These are phyloP conservation scores for Phalacrocorax pelagicus DNA, from an alignment of 2,113 vertebrate species.

Conservation along the genomic window DNA sequence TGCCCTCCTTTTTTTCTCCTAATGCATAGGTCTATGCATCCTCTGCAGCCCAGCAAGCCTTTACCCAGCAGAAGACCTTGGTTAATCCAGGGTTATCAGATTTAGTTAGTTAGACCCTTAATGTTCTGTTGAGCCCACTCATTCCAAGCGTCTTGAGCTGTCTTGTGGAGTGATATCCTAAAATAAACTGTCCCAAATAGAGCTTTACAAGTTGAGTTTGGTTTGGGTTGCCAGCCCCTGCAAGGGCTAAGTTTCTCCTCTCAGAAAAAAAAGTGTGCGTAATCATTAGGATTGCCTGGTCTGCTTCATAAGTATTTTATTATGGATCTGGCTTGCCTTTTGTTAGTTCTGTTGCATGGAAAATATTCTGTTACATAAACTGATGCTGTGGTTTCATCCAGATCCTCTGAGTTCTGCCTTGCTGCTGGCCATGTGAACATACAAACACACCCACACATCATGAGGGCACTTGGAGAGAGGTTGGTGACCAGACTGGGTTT, in stretches of 20 bases:
- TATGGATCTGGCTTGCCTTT: conserved; percentile 37
- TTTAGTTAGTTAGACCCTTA: conserved; percentile 43
- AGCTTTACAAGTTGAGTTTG: neutral
- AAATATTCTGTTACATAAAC: conserved; percentile 46
- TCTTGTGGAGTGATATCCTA: neutral
- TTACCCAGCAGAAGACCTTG: conserved; percentile 2
- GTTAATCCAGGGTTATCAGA: conserved; percentile 55
- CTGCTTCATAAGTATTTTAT: conserved; percentile 53
- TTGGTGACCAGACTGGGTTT: neutral
- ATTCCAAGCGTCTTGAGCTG: conserved; percentile 40
- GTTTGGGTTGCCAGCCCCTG: neutral
- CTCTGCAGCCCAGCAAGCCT: neutral
- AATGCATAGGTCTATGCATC: neutral
- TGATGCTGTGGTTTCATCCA: neutral
- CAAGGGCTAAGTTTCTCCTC: neutral
- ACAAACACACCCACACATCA: neutral
- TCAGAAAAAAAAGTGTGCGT: conserved; percentile 23
- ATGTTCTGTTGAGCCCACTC: conserved; percentile 32
- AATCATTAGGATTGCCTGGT: conserved; percentile 27
- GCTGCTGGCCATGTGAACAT: neutral
- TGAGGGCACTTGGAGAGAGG: neutral
- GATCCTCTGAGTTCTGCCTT: neutral
- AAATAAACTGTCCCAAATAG: conserved; percentile 41
- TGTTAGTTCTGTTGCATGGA: conserved; percentile 34
- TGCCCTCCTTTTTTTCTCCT: neutral